phyloP scores from a whole-genome alignment of 1,140 invertebrate species.

The Solenopsis fugax region DNA sequence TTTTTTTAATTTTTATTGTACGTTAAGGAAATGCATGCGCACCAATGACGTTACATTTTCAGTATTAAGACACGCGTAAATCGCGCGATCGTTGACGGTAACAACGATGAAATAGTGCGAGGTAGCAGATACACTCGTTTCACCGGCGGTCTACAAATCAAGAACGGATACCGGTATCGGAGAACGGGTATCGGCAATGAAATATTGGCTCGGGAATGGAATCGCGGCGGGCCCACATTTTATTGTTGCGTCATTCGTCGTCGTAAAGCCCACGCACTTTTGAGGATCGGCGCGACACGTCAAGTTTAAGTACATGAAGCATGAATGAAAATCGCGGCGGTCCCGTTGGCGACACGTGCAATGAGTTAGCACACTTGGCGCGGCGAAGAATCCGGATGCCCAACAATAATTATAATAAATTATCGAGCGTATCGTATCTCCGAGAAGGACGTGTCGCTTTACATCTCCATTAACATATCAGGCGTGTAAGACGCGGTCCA shows the following conservation, averaged over 20 bases:
- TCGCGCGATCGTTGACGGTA: slow-evolving; percentile 5
- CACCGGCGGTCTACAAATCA: slow-evolving; percentile 57
- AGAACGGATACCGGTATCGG: not conserved
- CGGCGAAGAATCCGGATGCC: slow-evolving; percentile 22
- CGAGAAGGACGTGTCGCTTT: not conserved
- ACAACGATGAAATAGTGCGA: slow-evolving; percentile 51
- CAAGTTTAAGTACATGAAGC: slow-evolving; percentile 56
- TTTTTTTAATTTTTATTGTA: not conserved
- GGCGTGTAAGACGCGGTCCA: slow-evolving; percentile 5
- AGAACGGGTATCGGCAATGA: slow-evolving; percentile 37
- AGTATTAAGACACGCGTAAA: slow-evolving; percentile 11
- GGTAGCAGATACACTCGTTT: slow-evolving; percentile 3
- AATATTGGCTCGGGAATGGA: slow-evolving; percentile 33
- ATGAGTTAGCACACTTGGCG: slow-evolving; percentile 61
- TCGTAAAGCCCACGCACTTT: slow-evolving; percentile 73
- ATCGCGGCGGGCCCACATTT: slow-evolving; percentile 37
- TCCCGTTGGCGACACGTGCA: slow-evolving; percentile 60
- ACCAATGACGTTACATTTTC: too few species aligned
- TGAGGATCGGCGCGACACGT: slow-evolving; percentile 64
- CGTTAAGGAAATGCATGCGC: not conserved
- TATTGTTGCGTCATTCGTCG: slow-evolving; percentile 68
- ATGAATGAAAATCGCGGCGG: slow-evolving; percentile 77
- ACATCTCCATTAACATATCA: slow-evolving; percentile 56
- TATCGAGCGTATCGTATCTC: slow-evolving; percentile 9
- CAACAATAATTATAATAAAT: slow-evolving; percentile 63